Percentiles rank a stretch among this genome's conserved stretches.
These are phyloP conservation scores for Egretta garzetta DNA, from an alignment of 2,113 vertebrate genomes.

Conservation along the genomic window DNA sequence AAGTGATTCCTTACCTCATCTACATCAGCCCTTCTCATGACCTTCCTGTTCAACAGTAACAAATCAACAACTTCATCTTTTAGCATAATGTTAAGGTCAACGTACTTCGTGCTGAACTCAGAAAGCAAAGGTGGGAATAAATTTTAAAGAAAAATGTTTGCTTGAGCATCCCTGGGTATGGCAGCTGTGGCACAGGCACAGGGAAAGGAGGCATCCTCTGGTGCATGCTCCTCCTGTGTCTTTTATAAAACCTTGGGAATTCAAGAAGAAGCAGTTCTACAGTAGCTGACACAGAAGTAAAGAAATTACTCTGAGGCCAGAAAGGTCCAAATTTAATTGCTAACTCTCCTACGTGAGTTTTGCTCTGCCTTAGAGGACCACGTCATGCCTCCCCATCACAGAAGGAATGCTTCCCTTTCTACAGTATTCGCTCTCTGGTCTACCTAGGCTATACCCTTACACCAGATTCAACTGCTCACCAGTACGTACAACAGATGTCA, in stretches of 20 bases:
- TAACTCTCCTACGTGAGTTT: neutral
- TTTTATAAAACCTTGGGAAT: neutral
- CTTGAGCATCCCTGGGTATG: neutral
- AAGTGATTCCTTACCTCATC: neutral
- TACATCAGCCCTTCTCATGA: neutral
- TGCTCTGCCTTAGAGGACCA: neutral
- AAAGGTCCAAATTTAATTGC: neutral
- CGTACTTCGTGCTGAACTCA: neutral
- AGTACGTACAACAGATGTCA: neutral
- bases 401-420: neutral
- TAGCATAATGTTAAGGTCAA: neutral
- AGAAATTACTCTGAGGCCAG: neutral
- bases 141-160: neutral
- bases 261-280: neutral
- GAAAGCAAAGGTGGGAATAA: neutral
- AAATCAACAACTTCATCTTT: neutral
- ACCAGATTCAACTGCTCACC: neutral
- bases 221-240: accelerated
- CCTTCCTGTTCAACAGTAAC: neutral
- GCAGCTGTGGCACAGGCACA: neutral
- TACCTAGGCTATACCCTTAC: neutral
- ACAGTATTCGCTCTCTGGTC: neutral
- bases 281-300: neutral
- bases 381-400: neutral
- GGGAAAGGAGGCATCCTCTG: neutral